Evolutionary conservation across 2,797 vertebrate genomes (phyloP).

Genomic region (Siniperca obscura): DNA sequence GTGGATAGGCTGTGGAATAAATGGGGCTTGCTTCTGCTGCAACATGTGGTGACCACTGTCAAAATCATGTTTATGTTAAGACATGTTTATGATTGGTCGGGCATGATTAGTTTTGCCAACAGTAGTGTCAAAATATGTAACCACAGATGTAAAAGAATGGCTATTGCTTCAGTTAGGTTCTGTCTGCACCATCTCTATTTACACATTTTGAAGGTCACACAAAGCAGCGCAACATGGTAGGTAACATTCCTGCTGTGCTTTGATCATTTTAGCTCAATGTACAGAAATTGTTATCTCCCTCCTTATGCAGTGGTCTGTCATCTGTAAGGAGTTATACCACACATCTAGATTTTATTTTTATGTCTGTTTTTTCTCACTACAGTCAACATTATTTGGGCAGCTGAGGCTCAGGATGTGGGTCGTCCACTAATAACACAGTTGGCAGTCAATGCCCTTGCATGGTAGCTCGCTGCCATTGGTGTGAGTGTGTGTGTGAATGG

Average conservation of each 20-base stretch:
- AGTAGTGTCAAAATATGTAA: background rate
- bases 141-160: background rate
- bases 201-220: conserved; percentile 11
- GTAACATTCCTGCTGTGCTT: background rate
- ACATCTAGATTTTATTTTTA: background rate
- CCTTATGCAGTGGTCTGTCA: background rate
- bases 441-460: background rate
- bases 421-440: no score
- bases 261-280: background rate
- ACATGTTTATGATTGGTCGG: background rate
- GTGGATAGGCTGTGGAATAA: background rate
- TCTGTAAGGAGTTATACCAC: background rate
- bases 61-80: background rate
- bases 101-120: background rate
- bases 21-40: background rate
- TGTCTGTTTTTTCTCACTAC: background rate
- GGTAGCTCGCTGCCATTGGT: background rate
- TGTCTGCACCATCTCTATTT: background rate
- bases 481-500: background rate
- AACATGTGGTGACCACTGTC: background rate
- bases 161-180: background rate
- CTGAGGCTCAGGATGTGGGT: background rate
- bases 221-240: background rate
- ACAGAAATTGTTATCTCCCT: background rate
- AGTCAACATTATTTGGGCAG: background rate